Conservation (phyloP, 2,888 invertebrate genomes). For the Phasia obesa region DNA sequence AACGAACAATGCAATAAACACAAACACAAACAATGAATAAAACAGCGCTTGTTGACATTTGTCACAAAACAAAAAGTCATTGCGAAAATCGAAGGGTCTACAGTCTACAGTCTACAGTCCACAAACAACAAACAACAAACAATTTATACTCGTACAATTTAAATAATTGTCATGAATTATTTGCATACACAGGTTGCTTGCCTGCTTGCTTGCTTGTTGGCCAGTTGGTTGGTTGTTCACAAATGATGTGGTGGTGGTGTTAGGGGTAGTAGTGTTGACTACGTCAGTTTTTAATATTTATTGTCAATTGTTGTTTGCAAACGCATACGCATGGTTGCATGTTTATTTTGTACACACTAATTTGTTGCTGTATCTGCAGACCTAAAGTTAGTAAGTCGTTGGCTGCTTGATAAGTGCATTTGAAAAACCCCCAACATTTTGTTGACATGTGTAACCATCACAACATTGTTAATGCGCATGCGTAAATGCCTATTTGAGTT, state of each 20-base stretch:
- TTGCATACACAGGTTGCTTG: slow-evolving; percentile 35
- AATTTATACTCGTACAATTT: slow-evolving; percentile 55
- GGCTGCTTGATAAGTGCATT: neutral
- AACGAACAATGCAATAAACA: slow-evolving; percentile 37
- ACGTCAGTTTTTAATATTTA: slow-evolving; percentile 34
- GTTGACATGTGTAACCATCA: slow-evolving; percentile 56
- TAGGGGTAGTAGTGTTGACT: slow-evolving; percentile 20
- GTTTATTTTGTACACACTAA: slow-evolving; percentile 7
- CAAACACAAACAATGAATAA: slow-evolving; percentile 28
- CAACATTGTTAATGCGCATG: slow-evolving; percentile 59
- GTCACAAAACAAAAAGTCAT: slow-evolving; percentile 47
- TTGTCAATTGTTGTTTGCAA: slow-evolving; percentile 23
- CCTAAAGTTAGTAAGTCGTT: neutral
- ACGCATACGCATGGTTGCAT: slow-evolving; percentile 34
- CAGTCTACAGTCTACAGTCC: neutral
- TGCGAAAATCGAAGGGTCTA: slow-evolving; percentile 16
- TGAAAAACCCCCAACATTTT: slow-evolving; percentile 35
- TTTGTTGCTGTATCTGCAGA: neutral
- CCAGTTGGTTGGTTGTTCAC: neutral
- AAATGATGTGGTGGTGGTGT: slow-evolving; percentile 12
- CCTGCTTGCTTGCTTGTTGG: neutral
- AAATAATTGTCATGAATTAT: slow-evolving; percentile 67
- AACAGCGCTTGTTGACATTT: slow-evolving; percentile 40
- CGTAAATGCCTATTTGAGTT: slow-evolving; percentile 58
- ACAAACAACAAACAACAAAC: slow-evolving; percentile 10